Conservation (phyloP, 2,113 vertebrate species). For the Pachyramphus minor region DNA sequence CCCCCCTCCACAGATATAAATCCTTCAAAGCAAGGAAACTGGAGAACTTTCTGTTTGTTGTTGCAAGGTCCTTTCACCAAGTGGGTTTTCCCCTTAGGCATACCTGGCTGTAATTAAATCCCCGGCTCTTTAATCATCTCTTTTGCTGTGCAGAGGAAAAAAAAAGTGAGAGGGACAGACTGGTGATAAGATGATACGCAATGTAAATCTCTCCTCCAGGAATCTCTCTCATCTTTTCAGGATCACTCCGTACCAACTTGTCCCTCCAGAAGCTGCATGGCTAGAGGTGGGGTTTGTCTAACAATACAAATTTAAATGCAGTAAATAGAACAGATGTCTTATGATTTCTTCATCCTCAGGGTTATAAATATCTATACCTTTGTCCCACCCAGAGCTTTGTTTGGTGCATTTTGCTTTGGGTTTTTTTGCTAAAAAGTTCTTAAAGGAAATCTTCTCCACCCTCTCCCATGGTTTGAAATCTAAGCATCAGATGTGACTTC, state of each 20-base stretch:
- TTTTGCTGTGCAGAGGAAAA: constrained; percentile 8
- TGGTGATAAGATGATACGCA: constrained; percentile 53
- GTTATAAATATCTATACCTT: constrained; percentile 41
- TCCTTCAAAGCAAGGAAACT: constrained; percentile 60
- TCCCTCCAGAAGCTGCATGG: constrained; percentile 47
- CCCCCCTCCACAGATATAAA: constrained; percentile 7
- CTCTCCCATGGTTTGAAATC: background rate
- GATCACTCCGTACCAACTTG: constrained; percentile 56
- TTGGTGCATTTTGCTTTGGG: background rate
- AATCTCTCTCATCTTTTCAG: constrained; percentile 64
- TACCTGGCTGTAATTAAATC: constrained; percentile 63
- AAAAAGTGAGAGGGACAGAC: constrained; percentile 44
- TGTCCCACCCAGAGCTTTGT: constrained; percentile 26
- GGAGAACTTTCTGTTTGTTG: constrained; percentile 66
- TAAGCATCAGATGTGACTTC: constrained; percentile 26
- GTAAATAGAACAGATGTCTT: constrained; percentile 47
- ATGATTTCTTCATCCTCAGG: constrained; percentile 55
- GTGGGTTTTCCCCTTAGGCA: constrained; percentile 55
- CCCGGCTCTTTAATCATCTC: constrained; percentile 53
- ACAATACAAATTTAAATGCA: constrained; percentile 43
- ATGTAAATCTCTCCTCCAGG: constrained; percentile 59
- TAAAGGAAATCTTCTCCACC: background rate
- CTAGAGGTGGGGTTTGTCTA: constrained; percentile 52
- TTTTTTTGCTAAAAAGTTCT: background rate
- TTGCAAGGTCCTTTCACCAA: constrained; percentile 51